Evolutionary conservation across 1,140 invertebrate genomes (phyloP), one percentile per base, ranked within the genome.

Genomic region (Cylas formicarius): DNA sequence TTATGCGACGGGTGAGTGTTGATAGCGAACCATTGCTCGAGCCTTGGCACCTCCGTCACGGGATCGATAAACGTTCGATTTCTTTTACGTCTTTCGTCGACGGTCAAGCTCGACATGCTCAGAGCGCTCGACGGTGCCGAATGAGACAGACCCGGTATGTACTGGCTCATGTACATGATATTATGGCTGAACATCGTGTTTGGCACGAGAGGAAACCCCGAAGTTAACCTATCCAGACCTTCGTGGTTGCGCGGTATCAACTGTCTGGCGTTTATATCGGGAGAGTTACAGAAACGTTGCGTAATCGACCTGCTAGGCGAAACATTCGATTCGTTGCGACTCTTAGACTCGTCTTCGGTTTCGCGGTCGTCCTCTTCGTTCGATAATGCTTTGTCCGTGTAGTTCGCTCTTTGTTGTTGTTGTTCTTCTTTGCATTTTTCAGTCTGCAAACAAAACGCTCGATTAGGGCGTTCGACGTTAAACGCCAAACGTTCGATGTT

Each of bases 41-140:
- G 72, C 52, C 90, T 80, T 3, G 94, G 94, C 31, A 98, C 94
- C 75, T 98, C 95, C 16, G 90, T 92, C 9, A 97, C 89, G 0
- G 94, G 95, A 71, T 98, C 95, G 53, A 98, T 98, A 66, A 98
- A 98, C n/a, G 94, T 97, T 46, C 95, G 78, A 67, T 96, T 97
- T 22, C 94, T 77, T 67, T 94, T 93, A 22, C 90, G 75, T 36
- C 91, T 77, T 62, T 93, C 89, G 54, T 90, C 88, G 57, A 73
- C 74, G 57, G 78, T 68, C 57, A 77, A 65, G 54, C 68, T 59
- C 47, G 78, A 75, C 58, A 83, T 66, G 58, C 72, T 76, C 22
- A 76, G 64, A 34, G 76, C 65, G 51, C 75, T 76, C 65, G 59
- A 63, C 61, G 52, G 68, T 64, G 57, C 69, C 50, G 55, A 63